Evolutionary conservation across 1,140 invertebrate genomes (phyloP).

Genomic region (Callitettix versicolor): DNA sequence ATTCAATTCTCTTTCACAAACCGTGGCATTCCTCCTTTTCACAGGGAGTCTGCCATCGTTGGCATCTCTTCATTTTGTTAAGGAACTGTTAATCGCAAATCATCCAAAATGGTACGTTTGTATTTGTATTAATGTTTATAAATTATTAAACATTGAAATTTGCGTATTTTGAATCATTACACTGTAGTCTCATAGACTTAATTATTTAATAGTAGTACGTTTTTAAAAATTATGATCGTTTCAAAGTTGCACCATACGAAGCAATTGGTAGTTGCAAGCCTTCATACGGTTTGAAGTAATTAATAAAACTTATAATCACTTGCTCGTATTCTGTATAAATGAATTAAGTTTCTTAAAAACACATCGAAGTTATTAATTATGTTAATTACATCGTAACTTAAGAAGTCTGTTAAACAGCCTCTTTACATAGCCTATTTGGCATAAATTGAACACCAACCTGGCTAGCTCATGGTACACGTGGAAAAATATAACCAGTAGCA

Average conservation of each 20-base stretch:
- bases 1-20: too few species aligned
- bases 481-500: too few species aligned
- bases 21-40: constrained; percentile 27
- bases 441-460: too few species aligned
- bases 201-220: constrained; percentile 27
- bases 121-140: constrained; percentile 15
- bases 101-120: constrained; percentile 77
- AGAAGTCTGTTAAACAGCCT: too few species aligned
- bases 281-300: background rate
- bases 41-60: constrained; percentile 71
- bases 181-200: background rate
- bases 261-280: constrained; percentile 18
- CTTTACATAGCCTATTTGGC: background rate
- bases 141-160: background rate
- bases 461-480: too few species aligned
- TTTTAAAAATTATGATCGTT: constrained; percentile 11
- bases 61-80: constrained; percentile 63
- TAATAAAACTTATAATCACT: too few species aligned
- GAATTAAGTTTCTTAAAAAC: too few species aligned
- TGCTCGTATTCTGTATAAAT: too few species aligned
- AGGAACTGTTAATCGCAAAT: constrained; percentile 58
- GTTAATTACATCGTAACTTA: too few species aligned
- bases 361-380: too few species aligned
- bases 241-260: constrained; percentile 32
- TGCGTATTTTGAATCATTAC: constrained; percentile 5